Base-by-base conservation (phyloP, 1,140 invertebrate species). In the Micrasema minimum region DNA sequence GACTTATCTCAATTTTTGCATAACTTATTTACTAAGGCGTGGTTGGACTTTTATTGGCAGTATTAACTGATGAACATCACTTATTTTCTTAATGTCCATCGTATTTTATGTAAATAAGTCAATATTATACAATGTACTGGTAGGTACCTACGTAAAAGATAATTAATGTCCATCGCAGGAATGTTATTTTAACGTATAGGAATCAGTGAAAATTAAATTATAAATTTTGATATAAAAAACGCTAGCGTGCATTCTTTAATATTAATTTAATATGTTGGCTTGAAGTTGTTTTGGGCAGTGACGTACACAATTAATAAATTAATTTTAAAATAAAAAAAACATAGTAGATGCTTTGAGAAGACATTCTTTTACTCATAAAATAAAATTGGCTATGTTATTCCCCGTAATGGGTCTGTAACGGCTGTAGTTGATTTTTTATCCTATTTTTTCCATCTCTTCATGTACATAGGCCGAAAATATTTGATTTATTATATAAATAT, bases 201-300 rank as follows among this genome's bases (percentile, higher is more conserved):
- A 66, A 66, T 66, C 22, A 66, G 22, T 22, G 64, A 66, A 41
- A 53, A 66, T 66, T 66, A 66, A 66, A 66, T 66, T 53, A 66
- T 53, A 53, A 53, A 53, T 66, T 66, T 66, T 51, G 31, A 53
- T 50, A n/a, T 57, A 57, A 57, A 57, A 57, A 57, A 57, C 53
- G 53, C 53, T 57, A 37, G 53, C 48, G 48, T 51, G 48, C 31
- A 57, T 57, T 57, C 26, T 57, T 37, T 57, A 37, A 57, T 57
- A 57, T 57, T 57, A n/a, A n/a, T n/a, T n/a, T 57, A 57, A 57
- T 37, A 31, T 37, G 51, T 55, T 55, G 4, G 53, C 11, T 31
- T 38, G 53, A 37, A 37, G 53, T 57, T 57, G 53, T 38, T 57
- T 37, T 10, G 9, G 50, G 18, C 50, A 51, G 50, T 10, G 50